Percentiles rank a stretch among this genome's conserved stretches.
Evolutionary conservation across 2,888 invertebrate species (phyloP).

Genomic region (Tortricodes alternella): DNA sequence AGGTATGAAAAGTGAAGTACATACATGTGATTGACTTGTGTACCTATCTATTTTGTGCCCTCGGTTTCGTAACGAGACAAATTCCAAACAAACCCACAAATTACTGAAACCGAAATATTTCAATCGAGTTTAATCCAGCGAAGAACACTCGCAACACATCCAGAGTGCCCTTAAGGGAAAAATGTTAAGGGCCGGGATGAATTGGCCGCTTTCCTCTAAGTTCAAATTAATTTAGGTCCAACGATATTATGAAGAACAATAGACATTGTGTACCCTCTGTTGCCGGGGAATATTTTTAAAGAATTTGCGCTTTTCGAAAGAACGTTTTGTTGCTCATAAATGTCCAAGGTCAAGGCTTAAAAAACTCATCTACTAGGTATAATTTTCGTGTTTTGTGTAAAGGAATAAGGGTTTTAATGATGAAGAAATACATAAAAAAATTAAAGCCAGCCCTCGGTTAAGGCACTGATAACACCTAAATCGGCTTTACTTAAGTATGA

Average conservation of each 20-base stretch:
- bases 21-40: no score
- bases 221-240: slow-evolving; percentile 28
- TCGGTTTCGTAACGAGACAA: no score
- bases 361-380: no score
- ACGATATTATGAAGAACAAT: slow-evolving; percentile 26
- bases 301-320: slow-evolving; percentile 14
- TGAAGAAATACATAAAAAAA: no score
- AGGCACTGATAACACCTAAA: no score
- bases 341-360: slow-evolving; percentile 12
- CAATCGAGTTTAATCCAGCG: slow-evolving; percentile 4
- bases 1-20: no score
- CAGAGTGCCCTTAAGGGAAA: slow-evolving; percentile 2
- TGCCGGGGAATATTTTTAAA: slow-evolving; percentile 3
- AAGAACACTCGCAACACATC: slow-evolving; percentile 9
- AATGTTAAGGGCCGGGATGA: slow-evolving; percentile 16
- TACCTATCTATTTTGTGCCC: no score
- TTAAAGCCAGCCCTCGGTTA: no score
- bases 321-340: slow-evolving; percentile 13
- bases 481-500: no score
- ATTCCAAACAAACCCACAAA: slow-evolving; percentile 15
- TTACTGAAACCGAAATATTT: background rate
- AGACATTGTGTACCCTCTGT: slow-evolving; percentile 13
- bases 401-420: no score
- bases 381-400: no score
- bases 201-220: slow-evolving; percentile 20